Evolutionary conservation across 2,888 invertebrate genomes (phyloP).

Genomic region (Zygaena filipendulae): DNA sequence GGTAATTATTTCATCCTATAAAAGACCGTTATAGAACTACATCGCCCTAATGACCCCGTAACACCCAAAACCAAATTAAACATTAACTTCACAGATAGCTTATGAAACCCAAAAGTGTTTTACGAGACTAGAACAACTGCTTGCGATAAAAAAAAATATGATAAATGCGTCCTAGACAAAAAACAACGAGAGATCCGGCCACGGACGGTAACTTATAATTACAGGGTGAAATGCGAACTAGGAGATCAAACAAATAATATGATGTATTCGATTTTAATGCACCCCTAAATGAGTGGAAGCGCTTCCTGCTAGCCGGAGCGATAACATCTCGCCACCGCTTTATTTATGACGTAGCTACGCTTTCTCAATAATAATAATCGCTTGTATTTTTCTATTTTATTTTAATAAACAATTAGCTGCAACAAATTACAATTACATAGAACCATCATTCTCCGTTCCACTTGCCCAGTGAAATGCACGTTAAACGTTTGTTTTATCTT

Average conservation of each 20-base stretch:
- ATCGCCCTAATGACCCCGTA: conserved; percentile 52
- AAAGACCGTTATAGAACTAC: too few species aligned
- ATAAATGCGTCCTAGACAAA: conserved; percentile 61
- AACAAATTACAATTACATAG: too few species aligned
- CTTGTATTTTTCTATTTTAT: too few species aligned
- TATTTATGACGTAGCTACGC: conserved; percentile 54
- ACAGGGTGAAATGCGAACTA: conserved; percentile 65
- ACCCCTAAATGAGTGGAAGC: conserved; percentile 66
- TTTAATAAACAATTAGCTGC: too few species aligned
- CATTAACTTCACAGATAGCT: conserved; percentile 53
- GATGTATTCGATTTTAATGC: conserved; percentile 71
- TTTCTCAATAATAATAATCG: conserved; percentile 42
- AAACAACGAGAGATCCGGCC: conserved; percentile 55
- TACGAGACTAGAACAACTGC: conserved; percentile 61
- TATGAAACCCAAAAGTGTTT: conserved; percentile 55
- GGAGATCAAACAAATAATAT: conserved; percentile 71
- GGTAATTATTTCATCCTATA: too few species aligned
- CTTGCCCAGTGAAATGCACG: too few species aligned
- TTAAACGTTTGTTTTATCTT: too few species aligned
- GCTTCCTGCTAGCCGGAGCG: conserved; percentile 57
- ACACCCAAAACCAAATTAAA: conserved; percentile 54
- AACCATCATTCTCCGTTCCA: too few species aligned
- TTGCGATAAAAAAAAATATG: conserved; percentile 62
- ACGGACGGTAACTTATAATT: conserved; percentile 65
- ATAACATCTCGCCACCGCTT: conserved; percentile 57